Evolutionary conservation across 2,888 invertebrate species (phyloP), one percentile per base, ranked within the genome.

Genomic region (Trichopria drosophilae): DNA sequence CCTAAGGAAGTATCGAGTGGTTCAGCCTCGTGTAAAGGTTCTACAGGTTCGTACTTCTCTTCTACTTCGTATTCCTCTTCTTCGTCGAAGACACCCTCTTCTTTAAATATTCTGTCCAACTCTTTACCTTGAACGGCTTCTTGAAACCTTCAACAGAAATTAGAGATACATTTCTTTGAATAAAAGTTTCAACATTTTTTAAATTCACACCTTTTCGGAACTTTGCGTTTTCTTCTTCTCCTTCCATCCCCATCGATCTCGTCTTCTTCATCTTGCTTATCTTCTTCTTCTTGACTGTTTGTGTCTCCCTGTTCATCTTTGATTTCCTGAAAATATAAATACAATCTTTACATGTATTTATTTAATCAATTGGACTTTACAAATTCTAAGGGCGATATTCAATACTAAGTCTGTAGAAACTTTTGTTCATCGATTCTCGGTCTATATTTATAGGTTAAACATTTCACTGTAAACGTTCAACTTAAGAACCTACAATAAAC

Each of bases 31-130:
- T 62, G 63, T 15, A 57, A 55, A 47, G 71, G 61, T 13, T 66
- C 68, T 13, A 64, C 58, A 1, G 61, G 59, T 45, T 68, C 68
- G 1, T 58, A 62, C 19, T 59, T 60, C 59, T 78, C 55, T 60
- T 65, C 62, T 70, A 59, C 57, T 2, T 66, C 66, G 7, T 80
- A 80, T 35, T 76, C 77, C 10, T 72, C 67, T 19, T 84, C 84
- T 23, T 80, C 83, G 47, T 86, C 86, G 19, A 82, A 83, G 9
- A 88, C 82, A 1, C 87, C 88, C 72, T 86, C 85, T 64, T 87
- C 84, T 62, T 81, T 81, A 60, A 87, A 84, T 59, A 88, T 85
- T 58, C 84, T 79, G 63, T 88, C 88, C 40, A 88, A 75, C 72
- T 88, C 88, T 71, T 86, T 85, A 4, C 88, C 88, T 81, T 87